Evolutionary conservation across 2,888 invertebrate species (phyloP).

Genomic region (Neoscelio sp.): DNA sequence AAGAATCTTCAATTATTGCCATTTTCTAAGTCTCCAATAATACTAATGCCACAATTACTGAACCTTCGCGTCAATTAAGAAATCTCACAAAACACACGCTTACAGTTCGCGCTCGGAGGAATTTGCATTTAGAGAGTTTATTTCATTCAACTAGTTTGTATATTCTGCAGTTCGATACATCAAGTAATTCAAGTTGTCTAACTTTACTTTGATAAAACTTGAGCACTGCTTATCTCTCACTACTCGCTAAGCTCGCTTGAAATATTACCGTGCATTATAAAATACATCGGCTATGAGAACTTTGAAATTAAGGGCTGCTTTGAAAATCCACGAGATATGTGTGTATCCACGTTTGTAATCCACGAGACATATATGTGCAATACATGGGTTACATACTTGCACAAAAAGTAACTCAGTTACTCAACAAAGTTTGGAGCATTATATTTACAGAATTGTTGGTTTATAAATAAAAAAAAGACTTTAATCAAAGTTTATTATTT

Average conservation of each 20-base stretch:
- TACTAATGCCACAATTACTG: too few species aligned
- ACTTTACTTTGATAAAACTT: slow-evolving; percentile 64
- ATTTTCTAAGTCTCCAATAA: too few species aligned
- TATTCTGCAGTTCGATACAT: slow-evolving; percentile 62
- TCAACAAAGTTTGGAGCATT: too few species aligned
- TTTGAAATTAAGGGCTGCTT: slow-evolving; percentile 51
- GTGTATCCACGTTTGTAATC: background rate
- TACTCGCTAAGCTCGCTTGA: slow-evolving; percentile 43
- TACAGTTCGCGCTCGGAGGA: too few species aligned
- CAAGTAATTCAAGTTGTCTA: slow-evolving; percentile 64
- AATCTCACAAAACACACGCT: background rate
- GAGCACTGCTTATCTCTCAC: slow-evolving; percentile 8
- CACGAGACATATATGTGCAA: too few species aligned
- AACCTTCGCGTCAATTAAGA: slow-evolving; percentile 22
- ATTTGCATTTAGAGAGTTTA: slow-evolving; percentile 46
- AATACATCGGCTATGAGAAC: slow-evolving; percentile 31
- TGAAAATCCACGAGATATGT: slow-evolving; percentile 21
- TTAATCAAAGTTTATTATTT: too few species aligned
- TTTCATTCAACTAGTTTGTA: slow-evolving; percentile 49
- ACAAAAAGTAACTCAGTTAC: too few species aligned
- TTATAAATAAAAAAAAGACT: too few species aligned
- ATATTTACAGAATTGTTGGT: too few species aligned
- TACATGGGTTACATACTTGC: too few species aligned
- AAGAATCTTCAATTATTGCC: too few species aligned
- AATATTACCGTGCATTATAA: slow-evolving; percentile 55